phyloP scores from a whole-genome alignment of 2,113 vertebrate species.

The Cepphus grylle region DNA sequence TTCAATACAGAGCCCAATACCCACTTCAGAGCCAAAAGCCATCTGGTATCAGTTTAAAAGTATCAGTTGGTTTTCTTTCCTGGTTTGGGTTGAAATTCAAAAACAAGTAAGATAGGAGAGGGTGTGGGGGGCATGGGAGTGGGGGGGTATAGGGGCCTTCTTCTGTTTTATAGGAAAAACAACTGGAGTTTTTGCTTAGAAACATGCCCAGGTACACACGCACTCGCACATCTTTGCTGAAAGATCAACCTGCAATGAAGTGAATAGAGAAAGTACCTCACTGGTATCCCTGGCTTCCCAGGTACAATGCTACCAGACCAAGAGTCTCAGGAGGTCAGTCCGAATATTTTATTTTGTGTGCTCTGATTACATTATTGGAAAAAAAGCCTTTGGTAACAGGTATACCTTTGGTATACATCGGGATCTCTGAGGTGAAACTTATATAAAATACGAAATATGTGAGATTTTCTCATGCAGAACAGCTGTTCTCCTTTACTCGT shows the following conservation, averaged over 20 bases:
- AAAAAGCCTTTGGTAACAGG: background rate
- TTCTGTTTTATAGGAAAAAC: background rate
- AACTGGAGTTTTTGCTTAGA: background rate
- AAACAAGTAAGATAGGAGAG: background rate
- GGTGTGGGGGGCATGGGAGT: background rate
- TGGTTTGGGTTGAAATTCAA: background rate
- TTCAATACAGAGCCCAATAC: background rate
- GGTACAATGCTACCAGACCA: background rate
- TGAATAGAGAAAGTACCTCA: background rate
- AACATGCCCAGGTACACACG: too few relatives aligned
- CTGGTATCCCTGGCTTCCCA: background rate
- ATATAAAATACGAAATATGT: background rate
- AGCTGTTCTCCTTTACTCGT: background rate
- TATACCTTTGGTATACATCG: too few relatives aligned
- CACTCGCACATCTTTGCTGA: background rate
- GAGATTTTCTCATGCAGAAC: background rate
- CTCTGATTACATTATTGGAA: background rate
- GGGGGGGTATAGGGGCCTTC: background rate
- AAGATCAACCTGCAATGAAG: background rate
- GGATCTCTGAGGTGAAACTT: background rate
- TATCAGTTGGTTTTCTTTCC: background rate
- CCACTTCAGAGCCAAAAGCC: background rate
- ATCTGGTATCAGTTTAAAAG: background rate
- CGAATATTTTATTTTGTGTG: background rate
- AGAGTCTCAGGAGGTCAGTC: background rate